Evolutionary conservation across 2,888 invertebrate genomes (phyloP), one percentile per base, ranked within the genome.

Genomic region (Listrodromus nycthemerus): DNA sequence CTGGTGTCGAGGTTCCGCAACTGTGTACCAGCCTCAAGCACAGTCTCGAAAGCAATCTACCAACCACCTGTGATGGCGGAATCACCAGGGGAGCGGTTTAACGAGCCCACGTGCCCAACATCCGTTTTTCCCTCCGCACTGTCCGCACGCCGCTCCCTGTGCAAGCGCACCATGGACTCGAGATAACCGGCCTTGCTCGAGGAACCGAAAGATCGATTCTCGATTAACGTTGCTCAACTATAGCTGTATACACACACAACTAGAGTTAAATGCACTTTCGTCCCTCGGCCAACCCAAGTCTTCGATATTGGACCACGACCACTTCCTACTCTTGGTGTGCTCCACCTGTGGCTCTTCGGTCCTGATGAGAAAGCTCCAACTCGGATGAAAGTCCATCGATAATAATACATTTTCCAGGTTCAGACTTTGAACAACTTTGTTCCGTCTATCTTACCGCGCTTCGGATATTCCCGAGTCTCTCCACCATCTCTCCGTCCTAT

Each of bases 11-110:
- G 27, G 45, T 27, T 70, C 19, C 33, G 66, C 27, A n/a, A 55
- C 61, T 13, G 30, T 70, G 41, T 16, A 50, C 41, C 52, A 5
- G 61, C 30, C 30, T 50, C 50, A 55, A 67, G 69, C 71, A 45
- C 78, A 33, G 71, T 69, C 67, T 30, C 79, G 82, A 84, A 84
- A 86, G 83, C 81, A 85, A 87, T 86, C 85, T 80, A 78, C 79
- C 87, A 79, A 87, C 86, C 87, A 88, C 86, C 86, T 87, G 85
- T 87, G 85, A 89, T 88, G 87, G 78, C 80, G 50, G 58, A 27
- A 30, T 5, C 27, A 52, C 77, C 61, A 61, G 61, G 67, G 66
- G 58, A 69, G 58, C 52, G 69, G 67, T 80, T 85, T 76, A 76
- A 73, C 75, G 58, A 66, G 67, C 82, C 71, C 80, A 78, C 83